Evolutionary conservation across 2,888 invertebrate genomes (phyloP).

Genomic region (Aethes cnicana): DNA sequence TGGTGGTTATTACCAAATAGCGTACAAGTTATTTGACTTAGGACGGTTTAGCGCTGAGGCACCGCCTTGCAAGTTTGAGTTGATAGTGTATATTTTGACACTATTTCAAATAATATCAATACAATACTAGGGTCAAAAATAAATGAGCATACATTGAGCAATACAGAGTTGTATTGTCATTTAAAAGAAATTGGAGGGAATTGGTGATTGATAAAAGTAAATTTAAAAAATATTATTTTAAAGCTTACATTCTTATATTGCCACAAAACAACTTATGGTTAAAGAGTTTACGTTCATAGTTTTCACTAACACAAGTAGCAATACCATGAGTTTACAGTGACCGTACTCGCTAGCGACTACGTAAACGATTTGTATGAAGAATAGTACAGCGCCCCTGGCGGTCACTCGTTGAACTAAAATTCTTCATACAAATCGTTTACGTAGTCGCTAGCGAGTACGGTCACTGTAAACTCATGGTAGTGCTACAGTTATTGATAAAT

Average conservation of each 20-base stretch:
- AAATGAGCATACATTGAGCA: slow-evolving; percentile 77
- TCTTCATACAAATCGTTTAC: no score
- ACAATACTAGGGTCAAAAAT: slow-evolving; percentile 48
- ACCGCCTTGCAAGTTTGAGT: no score
- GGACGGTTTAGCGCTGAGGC: no score
- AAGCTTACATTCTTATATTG: slow-evolving; percentile 65
- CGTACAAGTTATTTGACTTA: slow-evolving; percentile 40
- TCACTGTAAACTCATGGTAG: no score
- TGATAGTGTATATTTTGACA: no score
- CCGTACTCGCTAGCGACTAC: no score
- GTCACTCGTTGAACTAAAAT: no score
- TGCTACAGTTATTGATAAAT: no score
- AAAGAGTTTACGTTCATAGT: slow-evolving; percentile 40
- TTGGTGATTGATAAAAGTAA: slow-evolving; percentile 46
- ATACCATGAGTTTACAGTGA: no score
- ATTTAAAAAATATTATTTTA: slow-evolving; percentile 45
- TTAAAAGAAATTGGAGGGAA: slow-evolving; percentile 57
- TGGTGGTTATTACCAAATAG: slow-evolving; percentile 39
- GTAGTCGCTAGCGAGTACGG: no score
- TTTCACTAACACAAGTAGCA: slow-evolving; percentile 49
- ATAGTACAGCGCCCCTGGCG: no score
- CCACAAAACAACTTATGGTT: slow-evolving; percentile 53
- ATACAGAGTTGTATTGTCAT: slow-evolving; percentile 70
- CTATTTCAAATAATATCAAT: slow-evolving; percentile 47
- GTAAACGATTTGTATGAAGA: no score